Evolutionary conservation across 2,797 vertebrate genomes (phyloP), one percentile per base, ranked within the genome.

Genomic region (Poeciliopsis presidionis): DNA sequence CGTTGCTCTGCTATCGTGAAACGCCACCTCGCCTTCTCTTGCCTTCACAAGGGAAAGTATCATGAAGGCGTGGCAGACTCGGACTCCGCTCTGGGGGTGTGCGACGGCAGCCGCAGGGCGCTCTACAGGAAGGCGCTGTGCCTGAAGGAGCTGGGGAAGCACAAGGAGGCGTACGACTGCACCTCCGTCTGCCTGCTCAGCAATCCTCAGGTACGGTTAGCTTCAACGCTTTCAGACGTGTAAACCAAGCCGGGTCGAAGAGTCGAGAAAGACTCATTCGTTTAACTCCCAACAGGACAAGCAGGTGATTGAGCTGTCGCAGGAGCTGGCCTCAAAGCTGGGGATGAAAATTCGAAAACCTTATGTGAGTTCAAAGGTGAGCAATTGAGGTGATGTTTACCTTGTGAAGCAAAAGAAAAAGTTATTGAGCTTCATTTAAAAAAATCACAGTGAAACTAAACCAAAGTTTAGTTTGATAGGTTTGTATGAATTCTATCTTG

Each of bases 121-220:
- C 93, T 98, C 1, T 98, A 97, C 92, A 96, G 97, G 85, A 99
- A 99, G 92, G 97, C 97, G 0, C 94, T 97, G 1, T 97, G 96
- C 83, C 89, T 99, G 91, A 97, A 96, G 84, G 96, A 96, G 79
- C 95, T 98, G 2, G 96, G 96, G 4, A 95, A 91, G 72, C 94
- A 96, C 89, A 97, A 94, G 84, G 98, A 99, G 89, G 98, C 98
- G 0, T 99, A 99, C 20, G 94, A 96, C 76, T 98, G 97, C 94
- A 97, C 95, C 84, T 97, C 96, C n/a, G 89, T 95, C 63, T 98
- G 96, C 81, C 93, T 98, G 84, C 95, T 98, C 2, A 92, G 95
- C 13, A 95, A 94, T 51, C 96, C 96, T 7, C 96, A 97, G 86
- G 98, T 99, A 94, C 96, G 12, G 20, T 57, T 11, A 11, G 11